phyloP scores from a whole-genome alignment of 2,888 invertebrate species.

The Tetropium fuscum region DNA sequence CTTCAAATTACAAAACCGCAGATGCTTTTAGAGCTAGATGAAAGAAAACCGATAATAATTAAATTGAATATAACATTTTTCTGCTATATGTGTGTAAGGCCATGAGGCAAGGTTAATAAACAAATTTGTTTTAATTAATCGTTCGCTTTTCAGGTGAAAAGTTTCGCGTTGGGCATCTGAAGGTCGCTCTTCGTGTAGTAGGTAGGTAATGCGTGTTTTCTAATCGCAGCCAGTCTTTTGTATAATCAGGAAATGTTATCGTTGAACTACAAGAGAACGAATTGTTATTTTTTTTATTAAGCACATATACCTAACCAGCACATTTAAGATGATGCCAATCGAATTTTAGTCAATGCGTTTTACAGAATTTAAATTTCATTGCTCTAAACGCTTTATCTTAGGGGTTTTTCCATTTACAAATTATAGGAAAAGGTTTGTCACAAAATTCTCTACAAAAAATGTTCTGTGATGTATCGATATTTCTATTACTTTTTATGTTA shows the following conservation, averaged over 20 bases:
- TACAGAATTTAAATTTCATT: too few relatives aligned
- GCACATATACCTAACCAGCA: too few relatives aligned
- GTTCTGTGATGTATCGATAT: too few relatives aligned
- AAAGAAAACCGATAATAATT: slow-evolving; percentile 13
- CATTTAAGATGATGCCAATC: too few relatives aligned
- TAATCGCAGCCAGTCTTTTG: not conserved
- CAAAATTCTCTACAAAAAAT: too few relatives aligned
- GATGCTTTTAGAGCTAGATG: not conserved
- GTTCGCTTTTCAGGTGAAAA: not conserved
- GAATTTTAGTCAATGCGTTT: too few relatives aligned
- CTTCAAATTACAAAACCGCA: slow-evolving; percentile 2
- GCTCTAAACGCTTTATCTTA: too few relatives aligned
- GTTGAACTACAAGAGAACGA: too few relatives aligned
- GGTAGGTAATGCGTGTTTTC: not conserved
- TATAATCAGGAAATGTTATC: not conserved
- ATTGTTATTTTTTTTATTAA: too few relatives aligned
- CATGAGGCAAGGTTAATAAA: slow-evolving; percentile 7
- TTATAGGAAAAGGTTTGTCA: too few relatives aligned
- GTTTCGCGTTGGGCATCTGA: not conserved
- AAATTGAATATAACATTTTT: slow-evolving; percentile 2
- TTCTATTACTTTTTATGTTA: too few relatives aligned
- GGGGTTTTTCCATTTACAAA: too few relatives aligned
- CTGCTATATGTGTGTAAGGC: not conserved
- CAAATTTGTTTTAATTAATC: slow-evolving; percentile 14
- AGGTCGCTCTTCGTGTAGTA: slow-evolving; percentile 7